phyloP scores from a whole-genome alignment of 2,888 invertebrate genomes.

The Drosophila nigritarsus region DNA sequence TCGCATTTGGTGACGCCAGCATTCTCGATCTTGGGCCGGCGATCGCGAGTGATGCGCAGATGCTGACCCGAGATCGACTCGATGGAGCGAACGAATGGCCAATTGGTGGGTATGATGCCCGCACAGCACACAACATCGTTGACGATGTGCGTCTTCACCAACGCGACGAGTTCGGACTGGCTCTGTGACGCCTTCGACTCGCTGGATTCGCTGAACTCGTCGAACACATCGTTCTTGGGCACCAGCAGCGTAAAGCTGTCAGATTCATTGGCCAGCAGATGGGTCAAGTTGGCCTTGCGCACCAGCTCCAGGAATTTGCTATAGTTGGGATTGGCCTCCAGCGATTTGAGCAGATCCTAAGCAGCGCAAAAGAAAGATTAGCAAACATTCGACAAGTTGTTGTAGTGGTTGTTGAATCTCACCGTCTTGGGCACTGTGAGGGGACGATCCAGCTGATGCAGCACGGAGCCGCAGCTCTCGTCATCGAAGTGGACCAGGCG shows the following conservation, averaged over 20 bases:
- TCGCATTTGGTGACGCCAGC: slow-evolving; percentile 85
- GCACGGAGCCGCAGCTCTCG: slow-evolving; percentile 88
- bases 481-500: slow-evolving; percentile 87
- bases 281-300: slow-evolving; percentile 82
- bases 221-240: slow-evolving; percentile 85
- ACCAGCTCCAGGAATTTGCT: slow-evolving; percentile 84
- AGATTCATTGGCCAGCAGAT: slow-evolving; percentile 76
- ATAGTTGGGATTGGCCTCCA: slow-evolving; percentile 83
- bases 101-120: slow-evolving; percentile 84
- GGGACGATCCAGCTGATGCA: slow-evolving; percentile 88
- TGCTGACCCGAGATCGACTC: slow-evolving; percentile 82
- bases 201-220: slow-evolving; percentile 79
- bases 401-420: slow-evolving; percentile 17
- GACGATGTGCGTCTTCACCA: slow-evolving; percentile 84
- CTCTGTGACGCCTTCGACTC: slow-evolving; percentile 68
- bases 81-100: slow-evolving; percentile 85
- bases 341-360: slow-evolving; percentile 79
- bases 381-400: background rate
- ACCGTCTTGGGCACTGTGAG: slow-evolving; percentile 84
- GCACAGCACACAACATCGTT: slow-evolving; percentile 85
- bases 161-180: slow-evolving; percentile 71
- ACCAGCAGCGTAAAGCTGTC: slow-evolving; percentile 83
- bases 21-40: slow-evolving; percentile 85
- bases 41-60: slow-evolving; percentile 84
- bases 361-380: background rate